Conservation (phyloP, 2,113 vertebrate genomes). For the Passerina amoena region DNA sequence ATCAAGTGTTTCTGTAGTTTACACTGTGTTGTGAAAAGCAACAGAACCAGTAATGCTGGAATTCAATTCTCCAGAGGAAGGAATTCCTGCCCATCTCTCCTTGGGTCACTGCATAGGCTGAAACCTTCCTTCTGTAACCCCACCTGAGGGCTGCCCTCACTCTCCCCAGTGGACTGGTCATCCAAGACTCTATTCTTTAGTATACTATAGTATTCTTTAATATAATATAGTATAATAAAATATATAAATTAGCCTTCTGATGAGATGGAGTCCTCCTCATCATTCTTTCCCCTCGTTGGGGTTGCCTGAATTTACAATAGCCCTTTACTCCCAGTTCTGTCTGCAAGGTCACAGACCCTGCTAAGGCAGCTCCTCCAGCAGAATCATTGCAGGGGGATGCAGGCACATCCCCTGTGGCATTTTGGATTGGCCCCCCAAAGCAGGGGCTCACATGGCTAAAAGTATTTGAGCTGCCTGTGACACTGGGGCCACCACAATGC, state of each 20-base stretch:
- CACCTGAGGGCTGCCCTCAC: background rate
- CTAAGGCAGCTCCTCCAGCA: background rate
- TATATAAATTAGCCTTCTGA: too few relatives aligned
- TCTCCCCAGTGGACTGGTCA: background rate
- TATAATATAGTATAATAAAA: too few relatives aligned
- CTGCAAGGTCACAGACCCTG: background rate
- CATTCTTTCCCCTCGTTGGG: too few relatives aligned
- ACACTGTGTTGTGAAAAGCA: background rate
- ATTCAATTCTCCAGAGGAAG: background rate
- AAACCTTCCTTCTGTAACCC: background rate
- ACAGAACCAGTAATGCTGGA: background rate
- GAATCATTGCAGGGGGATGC: background rate
- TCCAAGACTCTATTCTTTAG: too few relatives aligned
- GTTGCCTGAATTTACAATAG: too few relatives aligned
- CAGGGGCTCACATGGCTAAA: background rate
- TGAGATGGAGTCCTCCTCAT: too few relatives aligned
- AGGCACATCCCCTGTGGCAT: background rate
- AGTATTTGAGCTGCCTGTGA: background rate
- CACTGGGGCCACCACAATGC: background rate
- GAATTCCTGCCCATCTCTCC: background rate
- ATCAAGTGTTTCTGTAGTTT: background rate
- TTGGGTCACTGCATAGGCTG: background rate
- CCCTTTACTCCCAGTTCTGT: background rate
- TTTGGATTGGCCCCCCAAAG: background rate
- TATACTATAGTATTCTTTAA: too few relatives aligned